Conservation (phyloP, 2,797 vertebrate genomes). For the Phalanger gymnotis region DNA sequence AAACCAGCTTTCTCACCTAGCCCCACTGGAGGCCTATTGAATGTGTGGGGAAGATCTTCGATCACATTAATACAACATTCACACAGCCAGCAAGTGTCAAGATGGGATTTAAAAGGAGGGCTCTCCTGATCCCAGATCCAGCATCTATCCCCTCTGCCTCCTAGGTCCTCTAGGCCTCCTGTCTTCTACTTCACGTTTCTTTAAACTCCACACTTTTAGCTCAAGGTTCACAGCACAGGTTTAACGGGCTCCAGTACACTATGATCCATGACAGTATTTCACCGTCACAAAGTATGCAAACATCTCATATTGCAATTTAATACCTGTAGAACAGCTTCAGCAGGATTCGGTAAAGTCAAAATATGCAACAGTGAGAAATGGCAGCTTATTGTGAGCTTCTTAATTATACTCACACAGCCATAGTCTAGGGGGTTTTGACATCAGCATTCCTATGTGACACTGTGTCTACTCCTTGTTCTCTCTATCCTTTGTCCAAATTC, state of each 20-base stretch:
- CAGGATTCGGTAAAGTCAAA: neutral
- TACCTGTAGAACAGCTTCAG: neutral
- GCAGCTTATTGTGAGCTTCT: neutral
- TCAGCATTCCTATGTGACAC: neutral
- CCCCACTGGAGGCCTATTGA: too few species aligned
- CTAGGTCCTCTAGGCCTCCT: neutral
- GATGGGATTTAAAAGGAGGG: neutral
- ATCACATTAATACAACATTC: too few species aligned
- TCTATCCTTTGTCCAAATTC: neutral
- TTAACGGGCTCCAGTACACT: neutral
- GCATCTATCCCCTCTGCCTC: neutral
- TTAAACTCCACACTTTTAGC: neutral
- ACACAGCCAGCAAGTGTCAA: neutral
- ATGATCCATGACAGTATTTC: neutral
- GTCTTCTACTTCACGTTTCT: neutral
- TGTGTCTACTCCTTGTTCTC: neutral
- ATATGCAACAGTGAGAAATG: neutral
- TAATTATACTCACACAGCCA: too few species aligned
- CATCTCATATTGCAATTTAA: neutral
- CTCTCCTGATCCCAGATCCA: neutral
- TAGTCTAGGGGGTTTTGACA: neutral
- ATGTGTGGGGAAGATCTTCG: too few species aligned
- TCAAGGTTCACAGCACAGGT: neutral
- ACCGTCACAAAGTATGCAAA: neutral
- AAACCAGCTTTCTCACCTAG: too few species aligned